phyloP scores from a whole-genome alignment of 2,888 invertebrate species.

The Agrotis puta region DNA sequence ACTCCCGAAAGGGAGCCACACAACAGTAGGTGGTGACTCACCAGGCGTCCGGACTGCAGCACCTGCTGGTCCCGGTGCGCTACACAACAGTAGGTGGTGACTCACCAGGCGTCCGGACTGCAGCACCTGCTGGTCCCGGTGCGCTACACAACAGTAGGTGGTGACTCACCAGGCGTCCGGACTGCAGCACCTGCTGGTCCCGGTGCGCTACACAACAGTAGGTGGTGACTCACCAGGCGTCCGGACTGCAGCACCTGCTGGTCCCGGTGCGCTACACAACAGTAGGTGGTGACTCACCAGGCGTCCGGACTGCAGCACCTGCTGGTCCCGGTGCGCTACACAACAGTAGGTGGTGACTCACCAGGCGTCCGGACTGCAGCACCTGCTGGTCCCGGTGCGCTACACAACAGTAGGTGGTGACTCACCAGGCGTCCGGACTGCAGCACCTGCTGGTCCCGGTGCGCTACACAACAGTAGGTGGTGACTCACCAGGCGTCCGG shows the following conservation, averaged over 20 bases:
- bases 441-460: conserved; percentile 76
- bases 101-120: conserved; percentile 93
- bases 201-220: conserved; percentile 87
- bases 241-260: conserved; percentile 88
- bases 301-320: conserved; percentile 91
- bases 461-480: conserved; percentile 85
- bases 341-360: too few relatives aligned
- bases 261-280: conserved; percentile 87
- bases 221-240: conserved; percentile 92
- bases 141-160: conserved; percentile 85
- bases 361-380: too few relatives aligned
- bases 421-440: conserved; percentile 90
- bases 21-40: conserved; percentile 76
- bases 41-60: conserved; percentile 92
- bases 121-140: conserved; percentile 77
- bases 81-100: conserved; percentile 78
- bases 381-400: conserved; percentile 97
- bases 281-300: conserved; percentile 88
- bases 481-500: conserved; percentile 93
- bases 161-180: conserved; percentile 93
- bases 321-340: conserved; percentile 89
- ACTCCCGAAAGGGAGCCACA: conserved; percentile 92
- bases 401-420: background rate
- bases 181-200: conserved; percentile 82
- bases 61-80: conserved; percentile 82